Base-by-base conservation (phyloP, 2,113 vertebrate species). In the Parus major region DNA sequence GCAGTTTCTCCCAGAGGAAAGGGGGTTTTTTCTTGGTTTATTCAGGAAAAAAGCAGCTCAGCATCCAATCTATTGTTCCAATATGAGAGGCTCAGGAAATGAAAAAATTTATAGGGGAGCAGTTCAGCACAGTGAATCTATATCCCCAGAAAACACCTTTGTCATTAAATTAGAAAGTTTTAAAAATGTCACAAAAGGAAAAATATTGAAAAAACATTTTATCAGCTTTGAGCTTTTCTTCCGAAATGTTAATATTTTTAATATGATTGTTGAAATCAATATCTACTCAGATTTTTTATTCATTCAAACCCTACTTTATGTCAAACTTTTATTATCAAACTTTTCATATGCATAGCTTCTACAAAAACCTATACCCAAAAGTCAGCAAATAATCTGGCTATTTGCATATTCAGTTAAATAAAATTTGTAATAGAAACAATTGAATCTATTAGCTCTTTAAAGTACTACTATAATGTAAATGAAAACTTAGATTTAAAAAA, bases 171-270 rank as follows among this genome's bases (percentile, higher is more conserved):
- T 52, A 36, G 25, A 76, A 93, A 92, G 76, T 83, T 86, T 86
- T 80, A 1, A 52, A 90, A 83, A 56, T 65, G 21, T 63, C 44
- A 56, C 53, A 85, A 71, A 89, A 85, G 27, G 17, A 78, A 94
- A 70, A 86, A 24, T 39, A 77, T 21, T 61, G 59, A 53, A 82
- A 86, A 93, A 69, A 29, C 10, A 55, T 89, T 88, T 84, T 87
- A 68, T 82, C 44, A 80, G 17, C 47, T 88, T 82, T 86, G 33
- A 88, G 64, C 1, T 82, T 77, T 91, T 73, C 56, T 90, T 82
- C 73, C 88, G 84, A 82, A 95, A 80, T 91, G 17, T 55, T 92
- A 90, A 33, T 85, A 59, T 86, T 86, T 91, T 80, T 75, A 63
- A 77, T 25, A 50, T 35, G 22, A 66, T 44, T 44, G 42, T 36